Evolutionary conservation across 2,888 invertebrate genomes (phyloP), one percentile per base, ranked within the genome.

Genomic region (Phortica okadai): DNA sequence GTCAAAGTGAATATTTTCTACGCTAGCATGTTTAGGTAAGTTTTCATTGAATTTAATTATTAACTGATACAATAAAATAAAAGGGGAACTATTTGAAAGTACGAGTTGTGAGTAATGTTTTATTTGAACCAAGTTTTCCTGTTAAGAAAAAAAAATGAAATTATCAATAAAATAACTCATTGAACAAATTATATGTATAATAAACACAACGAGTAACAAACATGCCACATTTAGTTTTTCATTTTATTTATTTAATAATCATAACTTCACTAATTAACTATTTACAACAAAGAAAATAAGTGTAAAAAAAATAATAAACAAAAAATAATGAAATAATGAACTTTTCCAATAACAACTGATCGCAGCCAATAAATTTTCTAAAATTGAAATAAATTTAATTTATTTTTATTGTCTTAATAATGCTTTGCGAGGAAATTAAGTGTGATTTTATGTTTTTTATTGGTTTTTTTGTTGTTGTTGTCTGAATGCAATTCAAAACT

Each of bases 61-160:
- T 44, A 80, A 50, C 50, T 50, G 50, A 50, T 8, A 11, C 50
- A 14, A 50, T 50, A 8, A 0, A 50, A 50, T 50, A 50, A 50
- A 50, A 50, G 14, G 33, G 64, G 64, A 58, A 50, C 50, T 8
- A 59, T 74, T 69, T 78, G 14, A 50, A 50, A 50, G 3, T 14
- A 50, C 14, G 8, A 11, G 50, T 50, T 50, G 50, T 50, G 50
- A 8, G 50, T 50, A 16, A 74, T 54, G 11, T 21, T 69, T n/a
- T 79, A 86, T 62, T 86, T 86, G 64, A 82, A 82, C 84, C 80
- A 85, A 76, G 69, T 82, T 67, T 77, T 77, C 88, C 85, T 85
- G 88, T 75, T 70, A 69, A 74, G 75, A 62, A 73, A 11, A 33
- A 33, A 44, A 33, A 58, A 16, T 59, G 62, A 14, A 73, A 44